Percentiles rank a stretch among this genome's conserved stretches.
Conservation (phyloP, 2,113 vertebrate species). For the Arizona elegans region DNA sequence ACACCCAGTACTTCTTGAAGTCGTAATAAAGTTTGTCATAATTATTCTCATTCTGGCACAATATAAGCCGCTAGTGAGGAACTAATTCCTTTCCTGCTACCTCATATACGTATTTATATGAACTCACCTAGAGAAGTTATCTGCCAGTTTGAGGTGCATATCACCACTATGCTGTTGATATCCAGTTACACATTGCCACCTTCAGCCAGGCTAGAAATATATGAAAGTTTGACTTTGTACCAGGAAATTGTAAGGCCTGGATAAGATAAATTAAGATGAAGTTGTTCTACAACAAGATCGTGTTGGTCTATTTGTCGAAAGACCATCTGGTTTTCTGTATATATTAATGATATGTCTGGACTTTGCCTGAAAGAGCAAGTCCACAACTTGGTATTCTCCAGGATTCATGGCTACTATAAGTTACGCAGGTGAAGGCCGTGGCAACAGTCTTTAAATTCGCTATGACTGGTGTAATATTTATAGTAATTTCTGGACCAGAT, state of each 20-base stretch:
- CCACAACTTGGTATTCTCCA: not conserved
- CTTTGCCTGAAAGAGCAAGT: not conserved
- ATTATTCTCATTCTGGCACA: not conserved
- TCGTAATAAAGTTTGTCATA: not conserved
- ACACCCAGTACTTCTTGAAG: not conserved
- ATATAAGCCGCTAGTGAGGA: not conserved
- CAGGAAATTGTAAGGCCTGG: not conserved
- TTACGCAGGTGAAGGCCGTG: not conserved
- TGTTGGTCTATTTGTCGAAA: not conserved
- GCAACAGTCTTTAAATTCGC: not conserved
- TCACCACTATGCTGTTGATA: not conserved
- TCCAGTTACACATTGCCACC: not conserved
- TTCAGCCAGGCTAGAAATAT: not conserved
- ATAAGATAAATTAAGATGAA: not conserved
- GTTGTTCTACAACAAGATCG: not conserved
- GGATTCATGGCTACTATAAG: not conserved
- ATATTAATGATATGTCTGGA: not conserved
- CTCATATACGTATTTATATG: not conserved
- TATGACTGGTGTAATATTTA: not conserved
- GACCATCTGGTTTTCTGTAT: not conserved
- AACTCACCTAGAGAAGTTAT: not conserved
- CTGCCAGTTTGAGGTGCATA: not conserved
- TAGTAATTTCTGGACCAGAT: not conserved
- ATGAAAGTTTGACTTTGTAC: not conserved
- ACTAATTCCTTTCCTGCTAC: not conserved